Conservation (phyloP, 2,113 vertebrate genomes). For the Colistium nudipinnis region DNA sequence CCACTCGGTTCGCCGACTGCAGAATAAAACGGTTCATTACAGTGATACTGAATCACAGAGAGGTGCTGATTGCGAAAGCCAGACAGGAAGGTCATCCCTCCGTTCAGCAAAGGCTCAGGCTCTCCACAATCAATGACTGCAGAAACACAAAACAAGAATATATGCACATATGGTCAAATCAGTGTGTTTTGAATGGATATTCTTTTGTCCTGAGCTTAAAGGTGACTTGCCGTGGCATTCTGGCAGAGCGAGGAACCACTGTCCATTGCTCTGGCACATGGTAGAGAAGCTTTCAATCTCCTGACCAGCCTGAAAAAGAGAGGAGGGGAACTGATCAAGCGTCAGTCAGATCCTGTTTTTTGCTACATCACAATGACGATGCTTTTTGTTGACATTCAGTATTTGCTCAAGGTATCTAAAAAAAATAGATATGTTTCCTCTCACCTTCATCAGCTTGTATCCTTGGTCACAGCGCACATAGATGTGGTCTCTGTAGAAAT, state of each 20-base stretch:
- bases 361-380: not conserved
- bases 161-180: no score
- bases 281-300: conserved; percentile 73
- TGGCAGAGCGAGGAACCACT: conserved; percentile 78
- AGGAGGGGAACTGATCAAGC: no score
- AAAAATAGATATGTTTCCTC: conserved; percentile 1
- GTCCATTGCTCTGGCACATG: conserved; percentile 72
- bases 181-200: no score
- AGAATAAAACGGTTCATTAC: conserved; percentile 76
- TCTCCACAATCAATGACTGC: conserved; percentile 80
- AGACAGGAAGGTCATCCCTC: conserved; percentile 61
- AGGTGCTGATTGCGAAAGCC: conserved; percentile 73
- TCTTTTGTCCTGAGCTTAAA: not conserved
- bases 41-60: conserved; percentile 77
- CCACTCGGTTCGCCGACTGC: conserved; percentile 31
- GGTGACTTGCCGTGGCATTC: conserved; percentile 77
- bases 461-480: conserved; percentile 75
- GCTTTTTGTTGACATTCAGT: not conserved
- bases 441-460: conserved; percentile 81
- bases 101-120: conserved; percentile 72
- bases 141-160: conserved; percentile 14
- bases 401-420: not conserved
- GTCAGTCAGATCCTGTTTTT: no score
- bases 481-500: conserved; percentile 81
- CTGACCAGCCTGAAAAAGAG: conserved; percentile 54